A percentile compares a stretch with the other conserved stretches of the same genome.
Conservation (phyloP, 2,113 vertebrate genomes). For the Macheiramphus alcinus region DNA sequence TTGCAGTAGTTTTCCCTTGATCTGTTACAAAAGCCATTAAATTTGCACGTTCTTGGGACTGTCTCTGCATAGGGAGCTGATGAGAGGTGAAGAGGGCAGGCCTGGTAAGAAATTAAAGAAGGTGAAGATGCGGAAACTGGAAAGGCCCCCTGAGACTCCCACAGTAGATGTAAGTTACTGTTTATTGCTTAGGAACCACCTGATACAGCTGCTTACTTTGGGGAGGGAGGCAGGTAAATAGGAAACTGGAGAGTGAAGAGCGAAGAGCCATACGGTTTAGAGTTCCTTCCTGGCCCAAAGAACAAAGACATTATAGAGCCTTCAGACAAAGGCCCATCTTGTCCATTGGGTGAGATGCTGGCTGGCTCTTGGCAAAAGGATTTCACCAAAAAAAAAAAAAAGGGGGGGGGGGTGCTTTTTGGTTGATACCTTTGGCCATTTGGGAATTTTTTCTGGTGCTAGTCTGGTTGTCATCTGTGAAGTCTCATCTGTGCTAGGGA, state of each 20-base stretch:
- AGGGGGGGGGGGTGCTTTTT: not conserved
- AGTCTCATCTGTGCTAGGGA: not conserved
- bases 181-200: not conserved
- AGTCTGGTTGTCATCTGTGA: not conserved
- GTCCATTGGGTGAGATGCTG: not conserved
- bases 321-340: not conserved
- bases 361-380: not conserved
- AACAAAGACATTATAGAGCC: not conserved
- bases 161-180: conserved; percentile 87
- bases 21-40: not conserved
- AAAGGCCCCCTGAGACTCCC: conserved; percentile 93
- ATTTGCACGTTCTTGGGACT: not conserved
- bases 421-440: not conserved
- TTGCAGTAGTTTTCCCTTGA: not conserved
- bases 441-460: not conserved
- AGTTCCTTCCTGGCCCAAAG: not conserved
- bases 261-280: not conserved
- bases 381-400: not conserved
- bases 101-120: conserved; percentile 93
- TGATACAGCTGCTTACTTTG: not conserved
- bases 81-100: conserved; percentile 92
- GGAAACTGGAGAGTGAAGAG: not conserved
- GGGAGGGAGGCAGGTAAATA: not conserved
- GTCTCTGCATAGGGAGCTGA: conserved; percentile 81
- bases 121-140: conserved; percentile 88